Conservation (phyloP, 2,113 vertebrate species). For the Gnathonemus echidnorhynchus region DNA sequence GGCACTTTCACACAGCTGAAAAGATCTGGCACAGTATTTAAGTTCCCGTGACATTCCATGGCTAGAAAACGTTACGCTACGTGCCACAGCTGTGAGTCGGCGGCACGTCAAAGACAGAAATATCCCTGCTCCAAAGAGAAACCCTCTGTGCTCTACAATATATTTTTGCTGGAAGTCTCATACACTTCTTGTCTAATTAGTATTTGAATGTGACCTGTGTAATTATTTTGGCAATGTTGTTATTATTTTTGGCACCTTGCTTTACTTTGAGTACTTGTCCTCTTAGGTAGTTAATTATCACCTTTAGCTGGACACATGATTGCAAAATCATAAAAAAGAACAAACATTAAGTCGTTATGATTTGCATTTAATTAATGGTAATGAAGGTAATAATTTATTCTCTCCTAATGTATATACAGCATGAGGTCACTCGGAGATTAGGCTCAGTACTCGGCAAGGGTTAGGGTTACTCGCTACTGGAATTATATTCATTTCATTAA, state of each 20-base stretch:
- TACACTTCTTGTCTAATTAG: constrained; percentile 6
- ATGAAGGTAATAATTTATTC: neutral
- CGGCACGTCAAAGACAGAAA: neutral
- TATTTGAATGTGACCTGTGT: neutral
- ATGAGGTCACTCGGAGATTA: neutral
- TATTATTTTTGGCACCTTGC: neutral
- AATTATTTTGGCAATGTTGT: neutral
- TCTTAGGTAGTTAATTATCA: neutral
- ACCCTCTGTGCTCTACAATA: neutral
- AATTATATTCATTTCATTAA: neutral
- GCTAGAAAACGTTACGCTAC: neutral
- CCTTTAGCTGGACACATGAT: neutral
- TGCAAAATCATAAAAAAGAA: neutral
- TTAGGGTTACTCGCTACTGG: neutral
- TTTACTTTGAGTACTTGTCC: neutral
- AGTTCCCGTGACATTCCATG: neutral
- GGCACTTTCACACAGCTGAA: neutral
- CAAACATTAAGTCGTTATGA: neutral
- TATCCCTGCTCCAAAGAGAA: neutral
- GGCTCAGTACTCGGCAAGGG: neutral
- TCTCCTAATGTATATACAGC: neutral
- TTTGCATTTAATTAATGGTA: neutral
- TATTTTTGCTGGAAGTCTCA: constrained; percentile 8
- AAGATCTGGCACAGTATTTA: neutral
- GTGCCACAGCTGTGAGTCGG: neutral